phyloP scores from a whole-genome alignment of 2,113 vertebrate genomes.

The Andinoacara biseriatus region DNA sequence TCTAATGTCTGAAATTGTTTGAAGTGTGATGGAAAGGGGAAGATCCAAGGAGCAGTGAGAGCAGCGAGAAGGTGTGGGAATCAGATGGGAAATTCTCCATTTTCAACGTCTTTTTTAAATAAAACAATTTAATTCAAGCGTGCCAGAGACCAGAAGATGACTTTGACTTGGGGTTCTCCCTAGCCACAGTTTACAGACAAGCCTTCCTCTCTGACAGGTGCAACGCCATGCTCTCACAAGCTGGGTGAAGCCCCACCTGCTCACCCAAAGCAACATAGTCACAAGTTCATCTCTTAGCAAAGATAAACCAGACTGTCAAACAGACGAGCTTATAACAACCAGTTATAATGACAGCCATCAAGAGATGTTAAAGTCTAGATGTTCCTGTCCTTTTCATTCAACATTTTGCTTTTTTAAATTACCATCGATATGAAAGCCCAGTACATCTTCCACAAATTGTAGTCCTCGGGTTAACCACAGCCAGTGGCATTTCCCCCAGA shows the following conservation, averaged over 20 bases:
- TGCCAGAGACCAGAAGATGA: background rate
- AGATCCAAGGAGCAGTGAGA: slow-evolving; percentile 54
- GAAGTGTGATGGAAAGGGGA: slow-evolving; percentile 41
- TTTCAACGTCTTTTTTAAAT: slow-evolving; percentile 26
- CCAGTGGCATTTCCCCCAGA: slow-evolving; percentile 50
- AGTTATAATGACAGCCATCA: background rate
- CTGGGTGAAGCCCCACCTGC: background rate
- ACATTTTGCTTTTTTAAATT: slow-evolving; percentile 39
- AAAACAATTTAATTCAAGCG: slow-evolving; percentile 45
- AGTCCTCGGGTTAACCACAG: slow-evolving; percentile 43
- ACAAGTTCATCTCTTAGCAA: background rate
- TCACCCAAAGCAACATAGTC: slow-evolving; percentile 8
- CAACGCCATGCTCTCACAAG: slow-evolving; percentile 54
- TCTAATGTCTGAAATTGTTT: slow-evolving; percentile 45
- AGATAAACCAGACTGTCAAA: background rate
- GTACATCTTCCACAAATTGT: slow-evolving; percentile 42
- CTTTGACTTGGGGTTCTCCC: slow-evolving; percentile 34
- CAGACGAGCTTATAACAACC: background rate
- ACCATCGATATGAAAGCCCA: slow-evolving; percentile 36
- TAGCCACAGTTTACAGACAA: slow-evolving; percentile 51
- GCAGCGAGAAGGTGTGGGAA: slow-evolving; percentile 27
- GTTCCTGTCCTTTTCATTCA: slow-evolving; percentile 17
- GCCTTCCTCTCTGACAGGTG: slow-evolving; percentile 73
- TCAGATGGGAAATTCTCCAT: slow-evolving; percentile 32
- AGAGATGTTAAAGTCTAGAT: slow-evolving; percentile 2